Evolutionary conservation across 2,888 invertebrate genomes (phyloP), one percentile per base, ranked within the genome.

Genomic region (Spisula solida): DNA sequence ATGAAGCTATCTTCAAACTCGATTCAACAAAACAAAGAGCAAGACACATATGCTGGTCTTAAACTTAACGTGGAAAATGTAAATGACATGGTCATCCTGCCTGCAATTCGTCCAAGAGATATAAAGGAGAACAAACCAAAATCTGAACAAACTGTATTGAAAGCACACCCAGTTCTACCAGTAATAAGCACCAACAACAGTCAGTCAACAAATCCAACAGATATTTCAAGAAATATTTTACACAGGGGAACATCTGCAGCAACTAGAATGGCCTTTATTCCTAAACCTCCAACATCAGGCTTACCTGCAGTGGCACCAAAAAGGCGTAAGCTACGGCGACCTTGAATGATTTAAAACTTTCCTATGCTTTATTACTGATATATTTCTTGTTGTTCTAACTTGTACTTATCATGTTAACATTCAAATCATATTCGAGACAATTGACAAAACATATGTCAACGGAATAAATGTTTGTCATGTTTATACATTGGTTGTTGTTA

Each of bases 161-260:
- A 31, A 31, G 16, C 34, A 16, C 14, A 34, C 1, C 14, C n/a
- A 25, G 16, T 34, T 31, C 4, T 75, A 75, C 75, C 75, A 75
- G 31, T 12, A 18, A 75, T 31, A 31, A 31, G 31, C 5, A 12
- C 14, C 25, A 66, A n/a, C 25, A 16, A 34, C 0, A 34, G 25
- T 25, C 29, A 34, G 1, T 25, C 34, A 18, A 75, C 29, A 8
- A 75, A 31, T 18, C 31, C 75, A 31, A 18, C 16, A 14, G 75
- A 75, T 16, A 31, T 75, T 31, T 75, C 75, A 14, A 31, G 75
- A 34, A 75, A 75, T 12, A 75, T 75, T 75, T 75, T 75, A 14
- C 75, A 34, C 70, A 70, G 70, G 14, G 70, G 70, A 2, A 56
- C 56, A 70, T 70, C 70, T 2, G 70, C 70, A 70, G 25, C 70